Conservation (phyloP, 1,140 invertebrate genomes). For the Armadillidium nasatum region DNA sequence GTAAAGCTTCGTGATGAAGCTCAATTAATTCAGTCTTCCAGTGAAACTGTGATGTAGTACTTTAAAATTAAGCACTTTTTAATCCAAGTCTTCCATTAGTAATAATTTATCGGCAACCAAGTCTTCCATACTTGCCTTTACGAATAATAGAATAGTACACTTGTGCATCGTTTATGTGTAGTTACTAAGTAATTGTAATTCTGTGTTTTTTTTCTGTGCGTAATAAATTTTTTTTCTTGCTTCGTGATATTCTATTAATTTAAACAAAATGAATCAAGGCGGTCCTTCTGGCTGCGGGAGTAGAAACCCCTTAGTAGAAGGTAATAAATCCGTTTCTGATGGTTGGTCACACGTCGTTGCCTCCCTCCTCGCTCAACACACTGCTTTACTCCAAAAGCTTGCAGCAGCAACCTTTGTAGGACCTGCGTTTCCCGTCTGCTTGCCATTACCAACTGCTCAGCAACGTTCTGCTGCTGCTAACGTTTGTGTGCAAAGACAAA, state of each 20-base stretch:
- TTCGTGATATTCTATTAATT: no score
- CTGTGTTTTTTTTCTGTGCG: no score
- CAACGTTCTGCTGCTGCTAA: constrained; percentile 3
- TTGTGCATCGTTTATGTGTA: no score
- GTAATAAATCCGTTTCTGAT: constrained; percentile 4
- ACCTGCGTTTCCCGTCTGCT: not conserved
- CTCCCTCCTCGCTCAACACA: constrained; percentile 40
- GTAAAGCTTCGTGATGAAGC: no score
- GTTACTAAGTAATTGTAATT: no score
- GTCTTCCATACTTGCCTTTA: constrained; percentile 1
- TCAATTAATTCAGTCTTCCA: no score
- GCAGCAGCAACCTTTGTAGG: constrained; percentile 28
- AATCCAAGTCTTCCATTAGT: constrained; percentile 1
- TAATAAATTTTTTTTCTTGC: no score
- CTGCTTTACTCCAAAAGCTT: constrained; percentile 41
- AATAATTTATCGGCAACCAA: not conserved
- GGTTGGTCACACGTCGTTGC: constrained; percentile 41
- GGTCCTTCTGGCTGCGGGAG: constrained; percentile 5
- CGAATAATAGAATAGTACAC: no score
- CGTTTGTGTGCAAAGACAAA: constrained; percentile 19
- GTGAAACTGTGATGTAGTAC: no score
- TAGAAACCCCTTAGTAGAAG: not conserved
- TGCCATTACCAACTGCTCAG: constrained; percentile 23
- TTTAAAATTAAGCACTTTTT: not conserved
- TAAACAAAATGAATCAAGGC: not conserved